Base-by-base conservation (phyloP, 92 coral and sea anemone genomes). In the Parazoanthus swiftii region DNA sequence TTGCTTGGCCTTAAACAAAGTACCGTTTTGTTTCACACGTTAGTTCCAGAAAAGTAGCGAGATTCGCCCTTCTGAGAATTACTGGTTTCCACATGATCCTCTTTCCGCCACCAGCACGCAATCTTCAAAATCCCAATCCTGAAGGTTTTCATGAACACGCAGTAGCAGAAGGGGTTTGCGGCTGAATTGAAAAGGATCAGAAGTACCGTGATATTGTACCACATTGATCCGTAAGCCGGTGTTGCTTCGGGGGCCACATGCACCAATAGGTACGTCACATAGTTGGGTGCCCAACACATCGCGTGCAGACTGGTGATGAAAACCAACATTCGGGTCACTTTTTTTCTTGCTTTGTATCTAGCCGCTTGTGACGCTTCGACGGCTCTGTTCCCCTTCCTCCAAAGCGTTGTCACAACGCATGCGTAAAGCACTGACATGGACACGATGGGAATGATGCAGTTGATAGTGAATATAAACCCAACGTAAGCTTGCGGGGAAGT, bases 171-270 rank as follows among this genome's bases (percentile, higher is more conserved):
- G 23, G 98, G 98, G 78, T 94, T 93, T 21, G 92, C 90, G 23
- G 98, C 92, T 38, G 98, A 92, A 89, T 94, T 94, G 33, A 94
- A 84, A 8, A 94, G 91, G 56, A 94, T 93, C 65, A 94, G 85
- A 73, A 94, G 85, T 21, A 94, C 98, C 0, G 98, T 94, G 89
- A 94, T 85, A 48, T 85, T 93, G 67, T 94, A 94, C 43, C 92
- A 86, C 10, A 89, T 90, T 76, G 98, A 94, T 36, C 98, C 98
- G 82, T 94, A 94, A 38, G 76, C 81, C 13, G 85, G 85, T 6
- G 51, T 56, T 35, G 89, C 88, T 20, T 88, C 94, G 9, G 98
- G 95, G 48, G 85, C 89, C 36, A 88, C 86, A 66, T 89, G 89
- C n/a, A 92, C 93, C 82, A 94, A 66, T 15, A 89, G 84, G 56